Conservation (phyloP, 1,140 invertebrate genomes). For the Neodiprion virginianus region DNA sequence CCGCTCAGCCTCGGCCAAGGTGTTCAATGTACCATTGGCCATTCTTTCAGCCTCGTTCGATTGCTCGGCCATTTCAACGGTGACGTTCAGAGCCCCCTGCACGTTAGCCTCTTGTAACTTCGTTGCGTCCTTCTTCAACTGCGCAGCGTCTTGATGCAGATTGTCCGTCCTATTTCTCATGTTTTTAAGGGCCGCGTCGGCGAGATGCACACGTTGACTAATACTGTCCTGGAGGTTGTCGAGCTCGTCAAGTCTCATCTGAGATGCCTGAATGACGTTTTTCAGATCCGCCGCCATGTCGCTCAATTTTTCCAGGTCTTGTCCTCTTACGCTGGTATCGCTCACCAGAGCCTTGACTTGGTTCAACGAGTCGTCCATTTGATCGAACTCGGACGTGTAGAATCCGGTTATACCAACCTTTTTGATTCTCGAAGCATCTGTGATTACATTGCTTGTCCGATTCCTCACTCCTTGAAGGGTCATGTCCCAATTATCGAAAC, state of each 20-base stretch:
- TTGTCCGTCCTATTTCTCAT: conserved; percentile 75
- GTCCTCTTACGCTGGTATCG: conserved; percentile 75
- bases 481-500: conserved; percentile 98
- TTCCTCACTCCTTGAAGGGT: conserved; percentile 80
- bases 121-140: conserved; percentile 86
- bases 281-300: conserved; percentile 65
- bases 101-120: conserved; percentile 93
- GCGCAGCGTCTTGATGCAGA: conserved; percentile 75
- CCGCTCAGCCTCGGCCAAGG: conserved; percentile 78
- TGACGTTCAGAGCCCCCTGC: conserved; percentile 92
- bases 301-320: conserved; percentile 74
- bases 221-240: conserved; percentile 75
- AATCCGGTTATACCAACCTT: conserved; percentile 92
- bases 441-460: conserved; percentile 77
- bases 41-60: conserved; percentile 73
- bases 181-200: conserved; percentile 78
- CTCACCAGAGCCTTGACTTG: conserved; percentile 80
- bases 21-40: conserved; percentile 62
- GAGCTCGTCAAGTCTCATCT: conserved; percentile 66
- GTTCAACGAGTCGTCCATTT: conserved; percentile 85
- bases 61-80: conserved; percentile 77
- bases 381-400: conserved; percentile 91
- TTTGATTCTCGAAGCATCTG: conserved; percentile 89
- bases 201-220: conserved; percentile 78
- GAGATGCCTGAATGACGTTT: conserved; percentile 60